These are phyloP conservation scores for Papilio aristodemus DNA, from an alignment of 1,140 invertebrate genomes.

Conservation along the genomic window DNA sequence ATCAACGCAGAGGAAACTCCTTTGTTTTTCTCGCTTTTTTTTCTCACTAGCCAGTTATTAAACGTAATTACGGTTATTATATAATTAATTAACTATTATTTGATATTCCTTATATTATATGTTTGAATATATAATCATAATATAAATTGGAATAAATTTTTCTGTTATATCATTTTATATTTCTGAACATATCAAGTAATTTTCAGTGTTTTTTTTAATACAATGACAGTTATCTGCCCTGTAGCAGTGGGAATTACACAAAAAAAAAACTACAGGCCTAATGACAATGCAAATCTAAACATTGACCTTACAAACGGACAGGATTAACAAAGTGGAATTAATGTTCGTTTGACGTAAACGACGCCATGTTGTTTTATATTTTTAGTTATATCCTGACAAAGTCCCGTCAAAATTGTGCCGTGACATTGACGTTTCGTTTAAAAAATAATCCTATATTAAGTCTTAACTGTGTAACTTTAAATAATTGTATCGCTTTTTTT, in stretches of 20 bases:
- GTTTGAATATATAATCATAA: neutral
- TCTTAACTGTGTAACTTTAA: neutral
- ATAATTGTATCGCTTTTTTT: neutral
- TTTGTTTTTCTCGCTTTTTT: neutral
- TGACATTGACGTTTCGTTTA: too few species aligned
- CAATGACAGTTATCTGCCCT: too few species aligned
- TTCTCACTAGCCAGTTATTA: neutral
- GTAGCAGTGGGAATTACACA: neutral
- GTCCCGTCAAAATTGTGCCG: too few species aligned
- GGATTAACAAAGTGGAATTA: neutral
- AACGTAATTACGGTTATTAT: neutral
- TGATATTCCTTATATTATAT: neutral
- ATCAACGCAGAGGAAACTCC: neutral
- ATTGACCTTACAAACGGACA: neutral
- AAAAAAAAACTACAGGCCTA: neutral
- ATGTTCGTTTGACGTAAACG: neutral
- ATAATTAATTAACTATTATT: constrained; percentile 4
- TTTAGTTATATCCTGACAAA: too few species aligned
- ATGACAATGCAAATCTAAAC: neutral
- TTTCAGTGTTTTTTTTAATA: too few species aligned
- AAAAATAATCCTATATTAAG: too few species aligned
- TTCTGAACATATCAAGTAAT: too few species aligned
- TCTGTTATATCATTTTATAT: too few species aligned
- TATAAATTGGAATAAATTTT: neutral
- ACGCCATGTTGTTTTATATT: neutral